Evolutionary conservation across 2,888 invertebrate genomes (phyloP).

Genomic region (Panopea generosa): DNA sequence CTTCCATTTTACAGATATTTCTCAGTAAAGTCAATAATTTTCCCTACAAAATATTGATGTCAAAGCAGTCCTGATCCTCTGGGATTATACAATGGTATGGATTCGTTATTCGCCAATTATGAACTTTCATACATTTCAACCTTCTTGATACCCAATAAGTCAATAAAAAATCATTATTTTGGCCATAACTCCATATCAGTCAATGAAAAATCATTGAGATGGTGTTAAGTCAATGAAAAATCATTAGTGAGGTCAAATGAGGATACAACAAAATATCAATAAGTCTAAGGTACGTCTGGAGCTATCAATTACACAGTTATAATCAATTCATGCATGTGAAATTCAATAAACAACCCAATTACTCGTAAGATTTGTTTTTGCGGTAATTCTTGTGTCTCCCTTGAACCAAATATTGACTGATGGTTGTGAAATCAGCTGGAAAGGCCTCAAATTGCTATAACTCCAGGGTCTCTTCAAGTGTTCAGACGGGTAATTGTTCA

Average conservation of each 20-base stretch:
- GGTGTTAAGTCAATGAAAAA: constrained; percentile 42
- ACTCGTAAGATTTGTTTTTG: too few relatives aligned
- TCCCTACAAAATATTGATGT: constrained; percentile 78
- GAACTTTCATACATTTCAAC: constrained; percentile 51
- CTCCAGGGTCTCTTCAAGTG: too few relatives aligned
- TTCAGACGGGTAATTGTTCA: too few relatives aligned
- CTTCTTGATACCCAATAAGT: constrained; percentile 43
- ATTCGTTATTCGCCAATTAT: constrained; percentile 67
- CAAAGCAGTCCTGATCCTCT: constrained; percentile 61
- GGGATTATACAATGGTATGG: constrained; percentile 75
- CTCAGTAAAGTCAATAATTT: constrained; percentile 74
- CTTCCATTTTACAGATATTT: constrained; percentile 72
- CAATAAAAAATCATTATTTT: constrained; percentile 62
- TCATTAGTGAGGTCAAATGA: constrained; percentile 29
- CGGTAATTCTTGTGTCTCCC: too few relatives aligned
- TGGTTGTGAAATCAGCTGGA: too few relatives aligned
- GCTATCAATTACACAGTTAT: constrained; percentile 15
- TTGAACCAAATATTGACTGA: too few relatives aligned
- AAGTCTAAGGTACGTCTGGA: constrained; percentile 25
- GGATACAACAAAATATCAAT: constrained; percentile 30
- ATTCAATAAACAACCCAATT: constrained; percentile 31
- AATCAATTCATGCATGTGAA: constrained; percentile 29
- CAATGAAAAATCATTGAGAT: constrained; percentile 50
- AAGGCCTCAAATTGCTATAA: too few relatives aligned
- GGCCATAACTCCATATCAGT: constrained; percentile 34